Base-by-base conservation (phyloP, 1,140 invertebrate species). In the Diprion similis region DNA sequence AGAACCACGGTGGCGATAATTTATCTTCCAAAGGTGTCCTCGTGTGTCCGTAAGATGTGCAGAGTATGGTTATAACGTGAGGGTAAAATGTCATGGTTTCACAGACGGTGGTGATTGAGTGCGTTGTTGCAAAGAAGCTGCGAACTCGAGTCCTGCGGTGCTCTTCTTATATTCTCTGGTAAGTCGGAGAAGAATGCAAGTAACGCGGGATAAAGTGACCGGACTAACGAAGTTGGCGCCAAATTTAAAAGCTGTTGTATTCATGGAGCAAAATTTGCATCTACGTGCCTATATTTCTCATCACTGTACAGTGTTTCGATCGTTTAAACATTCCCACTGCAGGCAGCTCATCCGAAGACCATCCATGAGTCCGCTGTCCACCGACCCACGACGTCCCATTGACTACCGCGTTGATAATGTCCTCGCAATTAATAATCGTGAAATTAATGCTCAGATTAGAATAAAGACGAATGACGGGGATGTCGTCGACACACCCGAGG, bases 401-500 rank as follows among this genome's bases (percentile, higher is more conserved):
- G 64, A 47, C 8, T 18, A 19, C 48, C 72, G 65, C 45, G 67
- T 70, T 69, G 69, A 73, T 70, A 24, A 17, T 46, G 37, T n/a
- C 68, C 66, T 24, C 24, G 46, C 51, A 67, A 73, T 73, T 73
- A 73, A 70, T 73, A 73, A 73, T 47, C 67, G 19, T 51, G 72
- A 73, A 70, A 73, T 73, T 73, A 69, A 73, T 70, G 69, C 67
- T 19, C 19, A 68, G 69, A 13, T 46, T 48, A 46, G 69, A 70
- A 70, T 70, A 70, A 70, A 70, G 69, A 70, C 46, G 69, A 46
- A 70, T 46, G 69, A 24, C 69, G 69, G 10, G 51, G 51, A n/a
- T 59, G 69, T 46, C 69, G 69, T 1, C 8, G 51, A 59, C 51
- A 59, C 2, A 59, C 2, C 51, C 51, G 24, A 37, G 24, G 24